A percentile compares a stretch with the other conserved stretches of the same genome.
Conservation (phyloP, 2,797 vertebrate genomes). For the Spinus olivaceus region DNA sequence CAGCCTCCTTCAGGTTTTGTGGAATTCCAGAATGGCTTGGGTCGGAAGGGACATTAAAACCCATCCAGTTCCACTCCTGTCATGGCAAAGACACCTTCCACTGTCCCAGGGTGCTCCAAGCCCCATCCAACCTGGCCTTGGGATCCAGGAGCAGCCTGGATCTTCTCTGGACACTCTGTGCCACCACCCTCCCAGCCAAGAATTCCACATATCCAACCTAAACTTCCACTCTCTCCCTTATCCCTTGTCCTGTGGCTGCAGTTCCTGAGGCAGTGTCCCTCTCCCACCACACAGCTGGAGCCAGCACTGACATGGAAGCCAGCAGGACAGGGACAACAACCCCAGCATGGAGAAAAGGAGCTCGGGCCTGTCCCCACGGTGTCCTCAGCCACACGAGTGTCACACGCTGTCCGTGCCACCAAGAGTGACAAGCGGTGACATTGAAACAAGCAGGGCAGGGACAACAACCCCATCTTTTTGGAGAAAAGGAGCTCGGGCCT, state of each 20-base stretch:
- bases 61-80: accelerated
- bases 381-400: too few relatives aligned
- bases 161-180: not conserved
- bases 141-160: not conserved
- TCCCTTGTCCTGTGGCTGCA: not conserved
- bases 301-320: accelerated
- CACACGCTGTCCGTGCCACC: too few relatives aligned
- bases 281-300: not conserved
- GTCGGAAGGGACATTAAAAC: accelerated
- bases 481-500: too few relatives aligned
- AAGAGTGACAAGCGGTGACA: too few relatives aligned
- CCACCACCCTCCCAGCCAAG: not conserved
- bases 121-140: not conserved
- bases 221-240: accelerated
- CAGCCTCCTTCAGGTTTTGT: not conserved
- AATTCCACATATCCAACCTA: not conserved
- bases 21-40: not conserved
- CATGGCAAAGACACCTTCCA: not conserved
- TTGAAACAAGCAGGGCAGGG: too few relatives aligned
- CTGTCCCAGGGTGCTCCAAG: accelerated
- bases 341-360: not conserved
- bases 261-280: not conserved
- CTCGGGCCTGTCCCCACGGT: too few relatives aligned
- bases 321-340: not conserved
- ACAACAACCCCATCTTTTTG: too few relatives aligned